Conservation (phyloP, 2,113 vertebrate species). For the Embiotoca jacksoni region DNA sequence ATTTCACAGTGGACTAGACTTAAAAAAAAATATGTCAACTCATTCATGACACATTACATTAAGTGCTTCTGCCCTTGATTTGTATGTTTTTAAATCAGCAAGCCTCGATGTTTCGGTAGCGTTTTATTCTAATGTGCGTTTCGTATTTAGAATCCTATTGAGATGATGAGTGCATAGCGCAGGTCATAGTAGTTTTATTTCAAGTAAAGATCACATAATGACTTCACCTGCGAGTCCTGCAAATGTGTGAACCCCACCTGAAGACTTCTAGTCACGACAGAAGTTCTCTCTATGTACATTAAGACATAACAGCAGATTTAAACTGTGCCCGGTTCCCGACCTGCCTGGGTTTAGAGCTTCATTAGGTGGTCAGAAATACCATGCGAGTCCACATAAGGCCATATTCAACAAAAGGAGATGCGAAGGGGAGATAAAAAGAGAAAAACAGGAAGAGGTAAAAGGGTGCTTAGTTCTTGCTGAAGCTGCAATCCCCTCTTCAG, state of each 20-base stretch:
- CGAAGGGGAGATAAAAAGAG: constrained; percentile 70
- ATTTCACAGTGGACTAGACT: too few relatives aligned
- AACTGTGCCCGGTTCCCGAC: constrained; percentile 66
- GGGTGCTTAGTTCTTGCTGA: constrained; percentile 91
- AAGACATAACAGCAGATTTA: constrained; percentile 70
- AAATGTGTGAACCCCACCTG: constrained; percentile 29
- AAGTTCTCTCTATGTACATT: constrained; percentile 67
- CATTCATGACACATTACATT: constrained; percentile 13
- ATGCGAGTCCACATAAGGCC: constrained; percentile 83
- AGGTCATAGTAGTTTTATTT: constrained; percentile 46
- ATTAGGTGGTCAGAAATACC: constrained; percentile 78
- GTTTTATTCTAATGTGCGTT: constrained; percentile 18
- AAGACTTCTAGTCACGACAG: constrained; percentile 28
- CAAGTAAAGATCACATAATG: constrained; percentile 39
- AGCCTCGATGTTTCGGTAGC: constrained; percentile 19
- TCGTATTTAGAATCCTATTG: constrained; percentile 32
- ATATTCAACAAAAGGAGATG: constrained; percentile 75
- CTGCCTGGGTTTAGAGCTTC: constrained; percentile 59
- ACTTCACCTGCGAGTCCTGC: constrained; percentile 31
- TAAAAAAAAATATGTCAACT: constrained; percentile 5
- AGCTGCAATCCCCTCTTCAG: constrained; percentile 95
- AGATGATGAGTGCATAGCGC: constrained; percentile 66
- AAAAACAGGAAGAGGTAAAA: constrained; percentile 79
- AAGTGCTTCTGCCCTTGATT: constrained; percentile 32
- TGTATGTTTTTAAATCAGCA: constrained; percentile 26